Conservation (phyloP, 2,113 vertebrate species). For the Lathamus discolor region DNA sequence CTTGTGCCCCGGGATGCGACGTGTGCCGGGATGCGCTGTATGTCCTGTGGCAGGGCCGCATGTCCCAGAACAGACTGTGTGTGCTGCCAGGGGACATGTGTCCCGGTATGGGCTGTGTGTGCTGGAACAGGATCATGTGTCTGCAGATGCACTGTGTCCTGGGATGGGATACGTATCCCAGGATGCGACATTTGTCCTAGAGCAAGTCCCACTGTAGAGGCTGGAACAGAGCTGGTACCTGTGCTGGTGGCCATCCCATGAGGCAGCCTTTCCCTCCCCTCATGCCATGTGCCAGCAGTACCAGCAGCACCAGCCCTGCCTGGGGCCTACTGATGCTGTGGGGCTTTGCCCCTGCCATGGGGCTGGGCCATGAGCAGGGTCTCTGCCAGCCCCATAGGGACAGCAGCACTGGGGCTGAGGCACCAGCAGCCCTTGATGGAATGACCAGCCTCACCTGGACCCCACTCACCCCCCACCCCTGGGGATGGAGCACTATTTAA, state of each 20-base stretch:
- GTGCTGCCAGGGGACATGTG: background rate
- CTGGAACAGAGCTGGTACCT: background rate
- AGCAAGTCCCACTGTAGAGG: background rate
- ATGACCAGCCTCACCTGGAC: background rate
- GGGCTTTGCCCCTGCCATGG: background rate
- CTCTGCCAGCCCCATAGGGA: background rate
- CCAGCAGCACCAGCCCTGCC: background rate
- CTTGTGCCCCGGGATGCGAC: background rate
- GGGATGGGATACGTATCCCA: background rate
- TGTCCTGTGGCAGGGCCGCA: fast-evolving
- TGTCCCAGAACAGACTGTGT: background rate
- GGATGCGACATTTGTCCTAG: no score
- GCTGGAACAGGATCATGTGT: fast-evolving
- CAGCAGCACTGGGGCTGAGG: background rate
- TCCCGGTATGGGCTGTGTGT: fast-evolving
- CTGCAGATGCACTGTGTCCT: no score
- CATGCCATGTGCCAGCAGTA: background rate
- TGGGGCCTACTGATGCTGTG: background rate
- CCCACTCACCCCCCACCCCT: background rate
- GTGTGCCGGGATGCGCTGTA: background rate
- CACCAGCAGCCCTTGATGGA: fast-evolving
- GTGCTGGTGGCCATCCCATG: fast-evolving
- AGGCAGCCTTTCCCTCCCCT: background rate
- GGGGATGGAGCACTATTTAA: background rate
- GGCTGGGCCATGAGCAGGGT: background rate